A percentile compares a stretch with the other conserved stretches of the same genome.
These are phyloP conservation scores for Calonectris borealis DNA, from an alignment of 2,113 vertebrate species.

Conservation along the genomic window DNA sequence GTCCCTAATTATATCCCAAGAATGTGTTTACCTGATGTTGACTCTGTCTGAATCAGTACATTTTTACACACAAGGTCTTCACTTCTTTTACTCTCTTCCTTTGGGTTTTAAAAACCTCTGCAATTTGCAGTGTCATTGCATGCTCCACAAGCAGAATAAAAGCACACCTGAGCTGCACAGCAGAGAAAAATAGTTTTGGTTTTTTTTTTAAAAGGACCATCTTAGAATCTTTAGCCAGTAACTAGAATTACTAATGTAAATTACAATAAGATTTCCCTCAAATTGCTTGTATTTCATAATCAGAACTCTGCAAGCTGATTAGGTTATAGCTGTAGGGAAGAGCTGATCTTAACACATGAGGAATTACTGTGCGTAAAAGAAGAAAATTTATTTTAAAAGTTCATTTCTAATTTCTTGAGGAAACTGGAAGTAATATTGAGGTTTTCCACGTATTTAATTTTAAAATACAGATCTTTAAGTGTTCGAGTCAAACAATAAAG, in stretches of 20 bases:
- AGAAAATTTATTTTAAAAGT: slow-evolving; percentile 47
- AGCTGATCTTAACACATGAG: slow-evolving; percentile 37
- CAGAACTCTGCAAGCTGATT: slow-evolving; percentile 27
- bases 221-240: slow-evolving; percentile 24
- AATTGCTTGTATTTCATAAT: slow-evolving; percentile 43
- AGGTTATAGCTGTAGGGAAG: slow-evolving; percentile 30
- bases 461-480: not conserved
- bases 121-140: not conserved
- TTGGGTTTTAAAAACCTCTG: not conserved
- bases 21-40: not conserved
- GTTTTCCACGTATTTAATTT: not conserved
- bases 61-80: not conserved
- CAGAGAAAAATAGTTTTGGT: not conserved
- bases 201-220: not conserved
- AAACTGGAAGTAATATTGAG: slow-evolving; percentile 1
- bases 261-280: slow-evolving; percentile 26
- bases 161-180: not conserved
- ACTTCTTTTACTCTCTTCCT: not conserved
- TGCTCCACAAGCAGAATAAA: not conserved
- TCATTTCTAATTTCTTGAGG: slow-evolving; percentile 28
- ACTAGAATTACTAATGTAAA: slow-evolving; percentile 22
- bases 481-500: not conserved
- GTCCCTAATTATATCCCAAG: not conserved
- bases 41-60: not conserved
- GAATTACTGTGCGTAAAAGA: not conserved